Conservation (phyloP, 2,797 vertebrate genomes). For the Cyprinella venusta region DNA sequence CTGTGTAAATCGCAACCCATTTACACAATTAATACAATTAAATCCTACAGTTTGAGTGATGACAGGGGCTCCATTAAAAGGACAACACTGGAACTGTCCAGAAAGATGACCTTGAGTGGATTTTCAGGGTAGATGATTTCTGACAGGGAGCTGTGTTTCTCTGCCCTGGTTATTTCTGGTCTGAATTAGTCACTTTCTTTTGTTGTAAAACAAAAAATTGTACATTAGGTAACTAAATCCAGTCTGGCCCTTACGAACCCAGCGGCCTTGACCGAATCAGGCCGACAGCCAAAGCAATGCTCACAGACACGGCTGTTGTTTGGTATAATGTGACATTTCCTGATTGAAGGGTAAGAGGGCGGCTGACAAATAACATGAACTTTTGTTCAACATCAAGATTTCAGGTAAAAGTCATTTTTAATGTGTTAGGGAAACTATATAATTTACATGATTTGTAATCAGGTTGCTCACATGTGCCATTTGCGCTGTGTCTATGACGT, state of each 20-base stretch:
- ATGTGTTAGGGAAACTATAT: not conserved
- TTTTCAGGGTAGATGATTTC: conserved; percentile 38
- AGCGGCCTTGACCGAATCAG: conserved; percentile 25
- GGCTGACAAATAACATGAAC: not conserved
- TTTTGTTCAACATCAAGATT: not conserved
- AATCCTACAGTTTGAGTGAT: conserved; percentile 40
- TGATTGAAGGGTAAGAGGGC: conserved; percentile 12
- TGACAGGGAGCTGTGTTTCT: conserved; percentile 43
- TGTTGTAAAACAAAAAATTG: conserved; percentile 24
- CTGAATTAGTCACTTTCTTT: conserved; percentile 29
- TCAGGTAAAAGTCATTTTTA: not conserved
- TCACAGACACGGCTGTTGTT: not conserved
- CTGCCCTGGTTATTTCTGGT: conserved; percentile 10
- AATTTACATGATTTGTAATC: not conserved
- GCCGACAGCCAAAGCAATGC: not conserved
- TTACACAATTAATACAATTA: conserved; percentile 50
- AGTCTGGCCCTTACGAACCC: not conserved
- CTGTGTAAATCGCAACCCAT: not conserved
- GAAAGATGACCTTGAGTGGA: conserved; percentile 32
- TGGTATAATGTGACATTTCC: conserved; percentile 26
- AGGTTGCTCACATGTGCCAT: not conserved
- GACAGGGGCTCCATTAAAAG: conserved; percentile 27
- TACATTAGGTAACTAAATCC: conserved; percentile 30
- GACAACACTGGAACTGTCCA: conserved; percentile 23
- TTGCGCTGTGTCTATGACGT: not conserved